Evolutionary conservation across 1,140 invertebrate genomes (phyloP), one percentile per base, ranked within the genome.

Genomic region (Pogonomyrmex barbatus): DNA sequence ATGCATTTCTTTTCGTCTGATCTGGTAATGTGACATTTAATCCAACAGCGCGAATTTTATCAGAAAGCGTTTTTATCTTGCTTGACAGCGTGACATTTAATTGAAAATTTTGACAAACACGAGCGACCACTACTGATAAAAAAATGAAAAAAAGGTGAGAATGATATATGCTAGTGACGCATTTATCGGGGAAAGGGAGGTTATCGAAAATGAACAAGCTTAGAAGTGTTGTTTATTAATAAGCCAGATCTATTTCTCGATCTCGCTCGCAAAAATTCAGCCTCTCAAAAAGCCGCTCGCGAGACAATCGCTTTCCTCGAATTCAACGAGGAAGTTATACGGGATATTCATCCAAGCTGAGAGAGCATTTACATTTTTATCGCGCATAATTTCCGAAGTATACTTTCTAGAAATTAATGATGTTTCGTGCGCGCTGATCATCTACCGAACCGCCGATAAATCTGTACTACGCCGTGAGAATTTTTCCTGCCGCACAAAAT

Each of bases 321-420:
- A 56, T 75, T 17, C 3, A 76, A 45, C 9, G n/a, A n/a, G 2
- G 8, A 60, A 77, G 45, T 77, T 77, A 45, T 4, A 9, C 9
- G 39, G 62, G 39, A 42, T 2, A 60, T 45, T 39, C 56, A 33
- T 76, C 2, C 39, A 30, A 45, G 24, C 24, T 33, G 24, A 24
- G 24, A 14, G 39, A 10, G 60, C 24, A 62, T 62, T 14, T 45
- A 24, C 24, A 77, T 42, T 52, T 42, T 75, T 75, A 75, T 73
- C 9, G 24, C 24, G 47, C 6, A 17, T 30, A 33, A 71, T 54
- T 75, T 42, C 14, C 6, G 17, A 36, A 56, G 50, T 30, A 9
- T 77, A 62, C 54, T 77, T 77, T 77, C 54, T 60, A 45, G 45
- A 77, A 77, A 30, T 76, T 58, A 42, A 77, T 42, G 56, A 60